Base-by-base conservation (phyloP, 2,113 vertebrate species). In the Petrocephalus microphthalmus region DNA sequence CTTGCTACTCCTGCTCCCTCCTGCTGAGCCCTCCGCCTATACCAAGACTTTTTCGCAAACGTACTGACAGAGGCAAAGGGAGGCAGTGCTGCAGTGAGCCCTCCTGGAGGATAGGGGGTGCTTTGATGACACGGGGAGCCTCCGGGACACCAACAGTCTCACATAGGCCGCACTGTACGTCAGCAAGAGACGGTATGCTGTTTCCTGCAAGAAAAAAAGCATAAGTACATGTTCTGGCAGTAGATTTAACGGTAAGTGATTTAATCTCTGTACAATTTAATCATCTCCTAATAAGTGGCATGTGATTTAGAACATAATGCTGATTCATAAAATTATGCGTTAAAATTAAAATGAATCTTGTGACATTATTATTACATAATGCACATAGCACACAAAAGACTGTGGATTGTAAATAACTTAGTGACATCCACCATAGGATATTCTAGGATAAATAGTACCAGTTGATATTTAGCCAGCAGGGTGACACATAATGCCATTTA, bases 11-110 rank as follows among this genome's bases (percentile, higher is more conserved):
- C 29, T 83, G 6, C 33, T n/a, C 11, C 7, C 25, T 47, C 37
- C 52, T n/a, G 53, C 33, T 11, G 13, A 8, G 25, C 49, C 33
- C 86, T 20, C 22, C 17, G 11, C 33, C 91, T 91, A 95, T 49
- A 29, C 88, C 20, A 95, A 89, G 88, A 94, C 88, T 89, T 94
- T 94, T 2, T 64, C 90, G 52, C 89, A 91, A 86, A 95, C 93
- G 90, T 93, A 95, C 92, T 96, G 95, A 87, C 95, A 96, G 90
- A 96, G 94, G 90, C 95, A 96, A 81, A 95, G 85, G 1, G 91
- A 89, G 2, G 91, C 91, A 2, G 64, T 88, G 87, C 74, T 57
- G 91, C 93, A 95, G 91, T 95, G 95, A 42, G 90, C 92, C 87
- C 78, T 92, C 78, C n/a, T 83, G 2, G 88, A 20, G 7, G 51